phyloP scores from a whole-genome alignment of 30 jellyfish, hydroid and myxozoan genomes.

The Morbakka virulenta region DNA sequence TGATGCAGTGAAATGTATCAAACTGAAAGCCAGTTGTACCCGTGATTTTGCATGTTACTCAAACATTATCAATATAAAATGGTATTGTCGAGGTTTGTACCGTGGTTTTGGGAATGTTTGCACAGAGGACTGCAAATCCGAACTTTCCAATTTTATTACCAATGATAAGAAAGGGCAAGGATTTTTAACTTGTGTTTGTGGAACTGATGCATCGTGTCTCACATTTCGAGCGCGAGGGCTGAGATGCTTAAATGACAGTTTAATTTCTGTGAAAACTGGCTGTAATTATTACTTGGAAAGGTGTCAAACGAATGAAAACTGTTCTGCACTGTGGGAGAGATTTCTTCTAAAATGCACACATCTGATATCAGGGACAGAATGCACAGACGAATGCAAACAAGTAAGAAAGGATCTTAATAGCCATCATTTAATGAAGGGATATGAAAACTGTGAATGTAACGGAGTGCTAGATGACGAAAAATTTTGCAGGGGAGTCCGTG shows the following conservation, averaged over 20 bases:
- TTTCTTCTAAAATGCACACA: slow-evolving; percentile 52
- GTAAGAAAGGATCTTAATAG: slow-evolving; percentile 36
- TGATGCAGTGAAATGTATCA: too few relatives aligned
- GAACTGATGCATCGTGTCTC: slow-evolving; percentile 54
- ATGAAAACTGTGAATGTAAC: slow-evolving; percentile 55
- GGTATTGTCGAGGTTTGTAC: slow-evolving; percentile 29
- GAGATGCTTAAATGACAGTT: slow-evolving; percentile 29
- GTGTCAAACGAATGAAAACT: slow-evolving; percentile 26
- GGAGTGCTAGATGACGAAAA: slow-evolving; percentile 58
- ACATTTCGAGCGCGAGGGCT: slow-evolving; percentile 53
- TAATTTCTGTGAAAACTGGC: slow-evolving; percentile 14
- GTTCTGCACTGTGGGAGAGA: slow-evolving; percentile 42
- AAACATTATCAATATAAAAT: slow-evolving; percentile 9
- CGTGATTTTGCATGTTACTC: slow-evolving; percentile 56
- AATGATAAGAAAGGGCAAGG: slow-evolving; percentile 22
- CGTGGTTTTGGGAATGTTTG: slow-evolving; percentile 44
- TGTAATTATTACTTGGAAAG: slow-evolving; percentile 31
- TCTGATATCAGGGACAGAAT: slow-evolving; percentile 60
- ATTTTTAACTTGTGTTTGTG: slow-evolving; percentile 48
- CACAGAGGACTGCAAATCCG: slow-evolving; percentile 40
- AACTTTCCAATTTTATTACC: slow-evolving; percentile 15
- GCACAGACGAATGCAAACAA: slow-evolving; percentile 41
- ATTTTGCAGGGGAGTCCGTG: slow-evolving; percentile 58
- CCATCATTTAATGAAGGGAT: slow-evolving; percentile 41
- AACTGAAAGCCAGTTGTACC: too few relatives aligned